Evolutionary conservation across 2,888 invertebrate species (phyloP), one percentile per base, ranked within the genome.

Genomic region (Caenorhabditis virilis): DNA sequence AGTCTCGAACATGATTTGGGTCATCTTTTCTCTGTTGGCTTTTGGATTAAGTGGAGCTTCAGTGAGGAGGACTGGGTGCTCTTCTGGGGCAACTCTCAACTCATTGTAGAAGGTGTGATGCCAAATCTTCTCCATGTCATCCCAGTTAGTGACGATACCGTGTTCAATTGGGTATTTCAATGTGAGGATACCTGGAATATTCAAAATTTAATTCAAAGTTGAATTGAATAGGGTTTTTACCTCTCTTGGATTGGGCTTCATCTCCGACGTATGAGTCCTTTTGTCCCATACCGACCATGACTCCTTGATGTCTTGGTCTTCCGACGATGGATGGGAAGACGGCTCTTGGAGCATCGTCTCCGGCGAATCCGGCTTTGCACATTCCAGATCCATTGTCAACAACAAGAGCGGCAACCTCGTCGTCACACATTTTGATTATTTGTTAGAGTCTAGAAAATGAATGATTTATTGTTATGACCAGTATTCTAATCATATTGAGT

Each of bases 121-220:
- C 47, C 47, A 47, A 35, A 47, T 47, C 35, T 47, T 47, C 22
- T 47, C 47, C 47, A 47, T 47, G 15, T 47, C 47, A 35, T 47
- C 47, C 47, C 47, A 47, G 47, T 47, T 47, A 35, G 47, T 47
- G 47, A 47, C 47, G 47, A 47, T 47, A 47, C 47, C 47, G 47
- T 47, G 47, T 18, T 47, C 47, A 47, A 47, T 47, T 47, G 47
- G 47, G 47, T 47, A 47, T 35, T 47, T 47, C 47, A 47, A 47
- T 33, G 47, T 47, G 35, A 47, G 47, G 35, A 47, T 47, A 47
- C 47, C 47, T 47, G 20, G 7, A 47, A 47, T 9, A 20, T 9
- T 7, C 5, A 36, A n/a, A 5, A 5, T 13, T 36, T 36, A 36
- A 36, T 13, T 20, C 5, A 18, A 6, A 22, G 22, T 15, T n/a